These are phyloP conservation scores for Manduca sexta DNA, from an alignment of 1,140 invertebrate species.

Conservation along the genomic window DNA sequence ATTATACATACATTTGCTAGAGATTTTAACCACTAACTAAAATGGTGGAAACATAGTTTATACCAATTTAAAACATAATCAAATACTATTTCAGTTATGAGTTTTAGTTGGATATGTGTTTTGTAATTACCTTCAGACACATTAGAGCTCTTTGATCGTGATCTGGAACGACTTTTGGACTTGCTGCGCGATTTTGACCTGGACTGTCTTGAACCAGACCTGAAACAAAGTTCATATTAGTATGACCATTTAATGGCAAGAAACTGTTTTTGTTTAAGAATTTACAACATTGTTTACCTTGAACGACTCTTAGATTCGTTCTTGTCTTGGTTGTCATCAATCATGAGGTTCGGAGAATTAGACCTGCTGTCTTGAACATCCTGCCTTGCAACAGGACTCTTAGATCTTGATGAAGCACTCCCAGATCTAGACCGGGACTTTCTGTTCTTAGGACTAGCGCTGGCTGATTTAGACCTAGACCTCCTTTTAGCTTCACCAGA, in stretches of 20 bases:
- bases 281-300: slow-evolving; percentile 33
- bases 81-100: no score
- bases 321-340: slow-evolving; percentile 65
- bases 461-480: slow-evolving; percentile 42
- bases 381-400: slow-evolving; percentile 53
- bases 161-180: slow-evolving; percentile 57
- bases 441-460: slow-evolving; percentile 51
- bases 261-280: neutral
- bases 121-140: slow-evolving; percentile 31
- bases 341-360: slow-evolving; percentile 75
- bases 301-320: slow-evolving; percentile 54
- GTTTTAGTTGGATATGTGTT: no score
- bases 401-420: slow-evolving; percentile 54
- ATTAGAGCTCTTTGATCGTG: slow-evolving; percentile 53
- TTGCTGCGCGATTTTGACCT: slow-evolving; percentile 57
- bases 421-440: slow-evolving; percentile 54
- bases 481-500: slow-evolving; percentile 33
- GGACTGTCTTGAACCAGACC: slow-evolving; percentile 54
- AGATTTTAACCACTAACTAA: neutral
- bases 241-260: neutral
- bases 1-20: no score
- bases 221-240: slow-evolving; percentile 20
- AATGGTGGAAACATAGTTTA: neutral
- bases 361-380: slow-evolving; percentile 69
- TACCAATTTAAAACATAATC: no score